Conservation (phyloP, 2,797 vertebrate genomes). For the Hippoglossus hippoglossus region DNA sequence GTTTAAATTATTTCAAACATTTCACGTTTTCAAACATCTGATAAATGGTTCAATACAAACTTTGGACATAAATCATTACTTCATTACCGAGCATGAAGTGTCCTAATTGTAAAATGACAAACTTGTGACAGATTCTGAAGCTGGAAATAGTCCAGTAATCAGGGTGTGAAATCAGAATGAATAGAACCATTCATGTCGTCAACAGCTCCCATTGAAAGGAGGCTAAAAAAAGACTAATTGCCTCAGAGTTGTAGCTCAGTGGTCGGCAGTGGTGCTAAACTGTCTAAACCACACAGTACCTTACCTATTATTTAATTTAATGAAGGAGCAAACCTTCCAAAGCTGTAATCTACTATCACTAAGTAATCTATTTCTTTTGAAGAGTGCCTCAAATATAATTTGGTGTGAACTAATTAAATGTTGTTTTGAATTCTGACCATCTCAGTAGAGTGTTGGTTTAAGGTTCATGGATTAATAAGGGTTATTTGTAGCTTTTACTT, state of each 20-base stretch:
- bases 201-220: background rate
- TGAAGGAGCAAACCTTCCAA: background rate
- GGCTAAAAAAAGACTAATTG: background rate
- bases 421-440: no score
- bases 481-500: no score
- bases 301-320: background rate
- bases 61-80: background rate
- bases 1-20: background rate
- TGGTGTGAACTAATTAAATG: no score
- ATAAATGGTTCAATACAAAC: background rate
- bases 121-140: constrained; percentile 11
- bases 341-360: no score
- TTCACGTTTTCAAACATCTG: no score
- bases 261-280: no score
- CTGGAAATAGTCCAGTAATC: constrained; percentile 10
- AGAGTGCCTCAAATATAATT: no score
- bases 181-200: constrained; percentile 12
- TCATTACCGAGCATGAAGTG: background rate
- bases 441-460: no score
- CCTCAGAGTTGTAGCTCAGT: no score
- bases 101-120: constrained; percentile 8
- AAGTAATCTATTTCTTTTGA: background rate
- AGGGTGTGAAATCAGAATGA: constrained; percentile 8
- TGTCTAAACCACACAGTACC: background rate
- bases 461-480: no score